Evolutionary conservation across 2,888 invertebrate species (phyloP), one percentile per base, ranked within the genome.

Genomic region (Crepidodera aurea): DNA sequence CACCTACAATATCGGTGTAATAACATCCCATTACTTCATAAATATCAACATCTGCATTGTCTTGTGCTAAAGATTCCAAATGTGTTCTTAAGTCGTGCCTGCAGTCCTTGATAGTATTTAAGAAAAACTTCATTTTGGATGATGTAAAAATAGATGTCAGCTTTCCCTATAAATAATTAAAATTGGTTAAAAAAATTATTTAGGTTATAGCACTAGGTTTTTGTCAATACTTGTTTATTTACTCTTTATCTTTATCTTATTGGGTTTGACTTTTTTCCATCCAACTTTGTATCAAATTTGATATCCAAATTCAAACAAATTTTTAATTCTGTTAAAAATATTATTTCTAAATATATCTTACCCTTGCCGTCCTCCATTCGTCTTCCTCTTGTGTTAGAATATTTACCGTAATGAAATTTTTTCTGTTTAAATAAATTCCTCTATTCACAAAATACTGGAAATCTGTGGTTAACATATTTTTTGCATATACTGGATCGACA

Each of bases 341-440:
- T n/a, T n/a, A n/a, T n/a, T n/a, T n/a, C n/a, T n/a, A n/a, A n/a
- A n/a, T n/a, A n/a, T n/a, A 37, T 37, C 37, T 13, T 64, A 67
- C 82, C 82, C 25, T 81, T 68, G 63, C 71, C 77, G 39, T 68
- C 68, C 55, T 72, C 73, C 60, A 82, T 19, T 75, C 72, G 2
- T 67, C 56, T 2, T 77, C 79, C 1, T 68, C 64, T 40, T 77
- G 64, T 5, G 69, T 56, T 42, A 75, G 67, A 8, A 78, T 54
- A 54, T 72, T 69, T 1, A 69, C 70, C 10, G 71, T 68, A 4
- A 77, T 32, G 1, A 74, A 74, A 51, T 74, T 74, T 4, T 56
- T 58, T 34, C 72, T 66, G 54, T 70, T 71, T 39, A 66, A 54
- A 42, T 72, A 69, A 8, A 74, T 44, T 0, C 73, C 75, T 12